Evolutionary conservation across 1,140 invertebrate species (phyloP), one percentile per base, ranked within the genome.

Genomic region (Eufriesea mexicana): DNA sequence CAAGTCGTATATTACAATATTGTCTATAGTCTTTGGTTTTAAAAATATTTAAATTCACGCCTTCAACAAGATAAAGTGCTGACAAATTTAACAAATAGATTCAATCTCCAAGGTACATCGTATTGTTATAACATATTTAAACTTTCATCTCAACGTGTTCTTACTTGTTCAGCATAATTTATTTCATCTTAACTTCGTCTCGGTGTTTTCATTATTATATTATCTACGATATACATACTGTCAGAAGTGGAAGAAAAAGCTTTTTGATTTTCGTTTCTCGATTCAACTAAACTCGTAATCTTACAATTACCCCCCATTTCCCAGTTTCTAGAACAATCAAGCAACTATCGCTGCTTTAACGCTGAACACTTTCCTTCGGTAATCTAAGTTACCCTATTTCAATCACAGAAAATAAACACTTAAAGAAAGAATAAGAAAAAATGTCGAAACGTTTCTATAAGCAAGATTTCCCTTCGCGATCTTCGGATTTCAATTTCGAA

Each of bases 31-130:
- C 51, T 49, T 49, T 28, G 25, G 8, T 81, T 75, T 75, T 18
- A 78, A 81, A 81, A 81, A 81, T 81, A 81, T 76, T 81, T 55
- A 9, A 81, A 55, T 81, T 76, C 72, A 81, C 79, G 61, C 72
- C n/a, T 76, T 67, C 45, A 75, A 81, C 72, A 67, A 75, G 72
- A 67, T 81, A 81, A 81, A 64, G 28, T 67, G 51, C 72, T 67
- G 51, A 74, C 7, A 76, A 66, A 67, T 81, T 81, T 54, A 81
- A 81, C 79, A 76, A 62, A 57, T 54, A 66, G 20, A 47, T n/a
- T 62, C n/a, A 42, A 81, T 76, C 20, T 66, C 12, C 51, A 76
- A 75, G 42, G 25, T 81, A 76, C 20, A 25, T 74, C 18, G 35
- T 54, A 8, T n/a, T 57, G 57, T 73, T 23, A 25, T 45, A 74